Percentiles rank a stretch among this genome's conserved stretches.
phyloP scores from a whole-genome alignment of 2,888 invertebrate genomes.

The Encarsia formosa region DNA sequence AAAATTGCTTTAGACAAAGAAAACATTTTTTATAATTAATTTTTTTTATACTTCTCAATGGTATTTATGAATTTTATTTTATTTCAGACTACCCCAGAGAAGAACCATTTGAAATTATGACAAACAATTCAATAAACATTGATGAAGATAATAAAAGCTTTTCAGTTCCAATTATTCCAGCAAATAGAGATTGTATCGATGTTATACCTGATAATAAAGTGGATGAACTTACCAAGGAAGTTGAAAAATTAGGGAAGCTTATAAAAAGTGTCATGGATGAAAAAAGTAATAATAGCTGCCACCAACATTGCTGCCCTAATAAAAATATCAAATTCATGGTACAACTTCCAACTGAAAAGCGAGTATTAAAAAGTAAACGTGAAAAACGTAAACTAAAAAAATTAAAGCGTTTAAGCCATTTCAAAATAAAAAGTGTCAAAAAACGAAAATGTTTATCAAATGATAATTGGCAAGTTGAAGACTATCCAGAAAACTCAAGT shows the following conservation, averaged over 20 bases:
- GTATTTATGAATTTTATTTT: too few relatives aligned
- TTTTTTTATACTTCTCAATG: too few relatives aligned
- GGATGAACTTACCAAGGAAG: conserved; percentile 13
- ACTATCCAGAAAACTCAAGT: background rate
- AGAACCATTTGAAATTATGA: too few relatives aligned
- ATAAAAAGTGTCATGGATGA: conserved; percentile 4
- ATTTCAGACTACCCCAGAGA: too few relatives aligned
- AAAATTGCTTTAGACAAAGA: too few relatives aligned
- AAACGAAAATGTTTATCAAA: background rate
- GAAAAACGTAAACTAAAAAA: conserved; percentile 9
- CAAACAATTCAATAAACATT: too few relatives aligned
- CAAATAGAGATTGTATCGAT: too few relatives aligned
- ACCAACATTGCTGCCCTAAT: conserved; percentile 6
- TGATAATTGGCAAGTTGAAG: conserved; percentile 17
- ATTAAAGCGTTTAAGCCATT: background rate
- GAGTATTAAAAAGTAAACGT: conserved; percentile 8
- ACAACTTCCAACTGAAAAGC: conserved; percentile 5
- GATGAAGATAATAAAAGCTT: too few relatives aligned
- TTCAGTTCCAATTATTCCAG: too few relatives aligned
- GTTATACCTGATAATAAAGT: too few relatives aligned
- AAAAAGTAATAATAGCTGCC: background rate
- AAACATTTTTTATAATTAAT: too few relatives aligned
- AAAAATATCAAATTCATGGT: conserved; percentile 23
- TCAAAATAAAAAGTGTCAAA: background rate
- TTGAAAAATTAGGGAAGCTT: conserved; percentile 13